Conservation (phyloP, 53 echinoderm and acorn worm genomes). For the Mesocentrotus franciscanus region DNA sequence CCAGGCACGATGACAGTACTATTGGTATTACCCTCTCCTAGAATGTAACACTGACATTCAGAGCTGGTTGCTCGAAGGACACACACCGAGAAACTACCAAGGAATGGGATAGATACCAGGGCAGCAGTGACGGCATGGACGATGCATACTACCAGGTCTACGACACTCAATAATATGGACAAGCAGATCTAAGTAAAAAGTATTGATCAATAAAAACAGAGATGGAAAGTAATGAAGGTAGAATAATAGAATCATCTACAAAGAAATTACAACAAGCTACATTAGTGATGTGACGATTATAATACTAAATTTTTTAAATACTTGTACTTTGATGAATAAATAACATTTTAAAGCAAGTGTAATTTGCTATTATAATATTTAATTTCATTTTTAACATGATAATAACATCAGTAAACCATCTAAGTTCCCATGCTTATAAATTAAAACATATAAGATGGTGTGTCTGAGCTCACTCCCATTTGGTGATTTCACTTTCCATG, state of each 20-base stretch:
- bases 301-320: no score
- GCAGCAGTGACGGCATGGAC: constrained; percentile 73
- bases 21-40: constrained; percentile 69
- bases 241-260: neutral
- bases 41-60: constrained; percentile 85
- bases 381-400: no score
- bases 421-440: no score
- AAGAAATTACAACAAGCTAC: no score
- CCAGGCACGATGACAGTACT: constrained; percentile 76
- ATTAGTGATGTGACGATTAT: no score
- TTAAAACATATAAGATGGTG: no score
- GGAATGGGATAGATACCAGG: constrained; percentile 83
- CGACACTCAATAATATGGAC: constrained; percentile 69
- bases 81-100: constrained; percentile 80
- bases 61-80: constrained; percentile 71
- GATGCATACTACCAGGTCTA: constrained; percentile 70
- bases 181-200: constrained; percentile 14
- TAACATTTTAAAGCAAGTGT: no score
- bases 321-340: no score
- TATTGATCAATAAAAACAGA: neutral
- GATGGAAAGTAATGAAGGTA: neutral
- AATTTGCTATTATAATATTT: no score
- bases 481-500: no score
- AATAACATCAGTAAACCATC: no score
- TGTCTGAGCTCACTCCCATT: no score